Base-by-base conservation (phyloP, 2,797 vertebrate genomes). In the Pseudochromis fuscus region DNA sequence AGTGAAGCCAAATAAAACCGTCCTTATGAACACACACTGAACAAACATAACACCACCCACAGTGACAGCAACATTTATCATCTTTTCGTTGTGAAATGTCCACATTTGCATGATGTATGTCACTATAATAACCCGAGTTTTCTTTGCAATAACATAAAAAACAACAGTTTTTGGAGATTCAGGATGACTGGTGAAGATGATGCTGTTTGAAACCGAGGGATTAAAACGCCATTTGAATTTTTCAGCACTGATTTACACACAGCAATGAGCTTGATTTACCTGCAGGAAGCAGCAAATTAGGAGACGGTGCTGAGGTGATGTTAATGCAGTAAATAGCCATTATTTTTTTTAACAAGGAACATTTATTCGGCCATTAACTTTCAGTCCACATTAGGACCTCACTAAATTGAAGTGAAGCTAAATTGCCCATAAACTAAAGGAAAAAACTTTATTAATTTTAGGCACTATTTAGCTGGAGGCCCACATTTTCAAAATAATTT, bases 321-420 rank as follows among this genome's bases (percentile, higher is more conserved):
- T 78, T 56, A 42, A 72, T 55, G 50, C 53, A 25, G 11, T 42
- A 45, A 69, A 72, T 7, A 30, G 58, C n/a, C 6, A 58, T 68
- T 49, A 27, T 44, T 63, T 72, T 57, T 57, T 74, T 40, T n/a
- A n/a, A 62, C 31, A 27, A 38, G 2, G 13, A 57, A 50, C 61
- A 81, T 77, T 84, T 55, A 69, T 27, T 61, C 21, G 8, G 51
- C 48, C 12, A 56, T 78, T 33, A 61, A 63, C 38, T 28, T 73
- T 40, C 45, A 59, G 57, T 15, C 11, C 15, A 19, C 33, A 65
- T 73, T 70, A 74, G 55, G 35, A 30, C 38, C 18, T 8, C 27
- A 46, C 52, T 60, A 56, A 64, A 79, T 18, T 28, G 18, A 40
- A 65, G 33, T 16, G 13, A 25, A 53, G 27, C 65, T 42, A 58